Percentiles rank a stretch among this genome's conserved stretches.
Evolutionary conservation across 2,113 vertebrate species (phyloP).

Genomic region (Anguilla japonica): DNA sequence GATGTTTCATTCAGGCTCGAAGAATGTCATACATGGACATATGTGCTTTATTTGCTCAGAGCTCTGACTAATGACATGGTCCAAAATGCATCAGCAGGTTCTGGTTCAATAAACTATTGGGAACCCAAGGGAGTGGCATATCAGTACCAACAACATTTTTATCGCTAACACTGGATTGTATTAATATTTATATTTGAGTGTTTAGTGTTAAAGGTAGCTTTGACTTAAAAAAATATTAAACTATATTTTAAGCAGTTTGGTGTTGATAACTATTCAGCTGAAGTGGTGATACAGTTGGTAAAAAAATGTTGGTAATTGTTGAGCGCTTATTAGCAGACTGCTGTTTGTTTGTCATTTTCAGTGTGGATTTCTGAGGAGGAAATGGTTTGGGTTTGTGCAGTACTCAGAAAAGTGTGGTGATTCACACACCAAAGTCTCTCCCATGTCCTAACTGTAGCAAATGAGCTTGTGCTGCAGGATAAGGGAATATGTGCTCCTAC

Average conservation of each 20-base stretch:
- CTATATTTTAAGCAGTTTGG: not conserved
- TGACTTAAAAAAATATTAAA: not conserved
- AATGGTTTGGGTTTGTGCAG: not conserved
- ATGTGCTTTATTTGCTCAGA: too few relatives aligned
- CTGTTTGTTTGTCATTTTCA: not conserved
- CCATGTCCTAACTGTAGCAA: not conserved
- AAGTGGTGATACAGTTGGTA: not conserved
- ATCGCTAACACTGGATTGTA: not conserved
- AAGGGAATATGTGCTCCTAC: not conserved
- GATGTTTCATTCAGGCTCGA: too few relatives aligned
- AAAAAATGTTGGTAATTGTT: not conserved
- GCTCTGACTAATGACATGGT: too few relatives aligned
- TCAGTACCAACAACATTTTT: too few relatives aligned
- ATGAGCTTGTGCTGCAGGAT: not conserved
- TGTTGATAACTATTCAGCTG: not conserved
- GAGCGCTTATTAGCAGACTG: not conserved
- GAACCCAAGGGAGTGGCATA: too few relatives aligned
- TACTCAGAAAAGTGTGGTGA: not conserved
- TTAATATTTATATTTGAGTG: not conserved
- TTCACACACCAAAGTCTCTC: not conserved
- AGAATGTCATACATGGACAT: too few relatives aligned
- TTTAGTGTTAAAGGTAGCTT: not conserved
- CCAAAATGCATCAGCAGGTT: too few relatives aligned
- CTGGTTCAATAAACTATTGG: too few relatives aligned
- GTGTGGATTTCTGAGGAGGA: not conserved